Base-by-base conservation (phyloP, 2,888 invertebrate genomes). In the Cantharis lateralis region DNA sequence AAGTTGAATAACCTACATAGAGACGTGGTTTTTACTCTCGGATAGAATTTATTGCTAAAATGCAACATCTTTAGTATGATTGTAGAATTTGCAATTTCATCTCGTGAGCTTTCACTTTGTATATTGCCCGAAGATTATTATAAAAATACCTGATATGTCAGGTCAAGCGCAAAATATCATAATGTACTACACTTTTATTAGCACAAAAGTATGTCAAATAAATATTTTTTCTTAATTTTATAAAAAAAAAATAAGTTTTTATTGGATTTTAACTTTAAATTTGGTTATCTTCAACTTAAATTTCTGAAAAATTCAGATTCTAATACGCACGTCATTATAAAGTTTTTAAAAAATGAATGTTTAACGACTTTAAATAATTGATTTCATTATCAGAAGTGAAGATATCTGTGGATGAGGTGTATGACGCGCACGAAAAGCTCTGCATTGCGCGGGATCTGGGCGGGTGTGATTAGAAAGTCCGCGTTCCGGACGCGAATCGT, bases 381-480 rank as follows among this genome's bases (percentile, higher is more conserved):
- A 73, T 76, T 73, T 76, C 68, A 77, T 77, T 77, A 74, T 71
- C 73, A 68, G 66, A 74, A 71, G 77, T 74, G 71, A 71, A 71
- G 71, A 77, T 72, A 70, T 75, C 68, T 69, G 64, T 75, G 48
- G 68, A 74, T 70, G 62, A 77, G 69, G 77, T 78, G 75, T 71
- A 75, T 69, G 77, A 75, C 79, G 80, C 81, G 80, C 81, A 81
- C 78, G 80, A 81, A 79, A 79, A 81, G 79, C 80, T 79, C 82
- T 81, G 82, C 82, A 82, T 71, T 82, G 84, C 84, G 83, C 83
- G 83, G 82, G 80, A 79, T 82, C 81, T 82, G 83, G 83, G 83
- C 83, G 83, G 82, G 83, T 81, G 82, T 82, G 84, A 84, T 84
- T 84, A 84, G 84, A 84, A 84, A 84, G 84, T 84, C 82, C 81